A percentile compares a stretch with the other conserved stretches of the same genome.
These are phyloP conservation scores for Drosophila meridiana DNA, from an alignment of 2,888 invertebrate genomes.

Conservation along the genomic window DNA sequence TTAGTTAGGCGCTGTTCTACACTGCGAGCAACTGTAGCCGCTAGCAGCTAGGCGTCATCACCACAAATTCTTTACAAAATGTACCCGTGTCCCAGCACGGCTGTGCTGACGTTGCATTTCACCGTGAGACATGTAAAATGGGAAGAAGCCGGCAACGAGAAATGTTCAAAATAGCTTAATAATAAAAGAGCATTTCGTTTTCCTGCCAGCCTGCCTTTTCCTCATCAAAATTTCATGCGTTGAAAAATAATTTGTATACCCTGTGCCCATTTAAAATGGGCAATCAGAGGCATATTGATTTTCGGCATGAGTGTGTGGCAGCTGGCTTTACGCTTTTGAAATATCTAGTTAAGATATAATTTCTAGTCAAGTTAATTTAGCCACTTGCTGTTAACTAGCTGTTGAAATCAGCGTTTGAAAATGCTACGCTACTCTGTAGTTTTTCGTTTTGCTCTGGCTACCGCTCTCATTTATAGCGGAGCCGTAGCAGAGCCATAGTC, in stretches of 20 bases:
- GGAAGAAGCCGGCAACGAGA: neutral
- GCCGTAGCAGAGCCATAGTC: too few relatives aligned
- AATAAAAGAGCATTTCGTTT: constrained; percentile 51
- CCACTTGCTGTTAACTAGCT: too few relatives aligned
- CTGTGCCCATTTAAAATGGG: neutral
- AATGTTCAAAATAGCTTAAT: constrained; percentile 68
- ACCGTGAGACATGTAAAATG: neutral
- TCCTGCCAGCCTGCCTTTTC: neutral
- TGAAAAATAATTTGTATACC: constrained; percentile 38
- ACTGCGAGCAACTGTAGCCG: constrained; percentile 41
- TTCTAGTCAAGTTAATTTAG: neutral
- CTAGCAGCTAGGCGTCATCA: constrained; percentile 5
- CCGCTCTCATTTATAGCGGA: too few relatives aligned
- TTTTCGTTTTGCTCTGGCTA: too few relatives aligned
- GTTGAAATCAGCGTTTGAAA: too few relatives aligned
- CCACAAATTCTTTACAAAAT: constrained; percentile 46
- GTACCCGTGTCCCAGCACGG: constrained; percentile 3
- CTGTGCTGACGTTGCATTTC: constrained; percentile 31
- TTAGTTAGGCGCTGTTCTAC: constrained; percentile 38
- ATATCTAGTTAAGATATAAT: neutral
- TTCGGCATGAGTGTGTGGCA: too few relatives aligned
- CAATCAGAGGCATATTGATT: neutral
- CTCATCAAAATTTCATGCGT: constrained; percentile 72
- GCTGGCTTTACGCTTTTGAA: too few relatives aligned
- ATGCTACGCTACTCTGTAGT: too few relatives aligned